Base-by-base conservation (phyloP, 1,140 invertebrate genomes). In the Pristionchus pacificus region DNA sequence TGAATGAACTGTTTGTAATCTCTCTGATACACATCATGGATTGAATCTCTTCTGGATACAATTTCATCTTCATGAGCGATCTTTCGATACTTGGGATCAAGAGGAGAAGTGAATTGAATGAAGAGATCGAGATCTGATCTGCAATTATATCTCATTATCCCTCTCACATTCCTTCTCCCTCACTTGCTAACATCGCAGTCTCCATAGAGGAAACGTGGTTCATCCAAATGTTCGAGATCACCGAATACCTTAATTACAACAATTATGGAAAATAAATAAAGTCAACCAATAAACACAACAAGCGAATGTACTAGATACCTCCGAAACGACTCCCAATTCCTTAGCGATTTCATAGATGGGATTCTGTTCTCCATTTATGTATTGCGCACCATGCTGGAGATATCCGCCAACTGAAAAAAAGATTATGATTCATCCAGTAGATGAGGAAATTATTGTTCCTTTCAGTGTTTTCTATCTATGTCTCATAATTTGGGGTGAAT, bases 271-370 rank as follows among this genome's bases (percentile, higher is more conserved):
- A n/a, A n/a, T n/a, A n/a, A n/a, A n/a, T n/a, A n/a, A n/a, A n/a
- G n/a, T n/a, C n/a, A n/a, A n/a, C n/a, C n/a, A n/a, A n/a, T n/a
- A n/a, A n/a, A n/a, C n/a, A n/a, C n/a, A n/a, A n/a, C n/a, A n/a
- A n/a, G n/a, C n/a, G n/a, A n/a, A n/a, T n/a, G n/a, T n/a, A n/a
- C n/a, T n/a, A n/a, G n/a, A n/a, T n/a, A n/a, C n/a, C n/a, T n/a
- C n/a, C n/a, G n/a, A n/a, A 27, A 76, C 32, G 27, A 76, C 32
- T 38, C 68, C 68, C 24, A 76, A 58, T 49, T 76, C 74, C 28
- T 72, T 60, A 24, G 74, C 74, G 65, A 76, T 76, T n/a, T 75
- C 28, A 49, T 76, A 76, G 30, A 76, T 77, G 15, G 74, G 72
- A 55, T 76, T 76, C 13, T 76, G 55, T 15, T 58, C 57, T 28